Evolutionary conservation across 1,140 invertebrate species (phyloP), one percentile per base, ranked within the genome.

Genomic region (Micrasema longulum): DNA sequence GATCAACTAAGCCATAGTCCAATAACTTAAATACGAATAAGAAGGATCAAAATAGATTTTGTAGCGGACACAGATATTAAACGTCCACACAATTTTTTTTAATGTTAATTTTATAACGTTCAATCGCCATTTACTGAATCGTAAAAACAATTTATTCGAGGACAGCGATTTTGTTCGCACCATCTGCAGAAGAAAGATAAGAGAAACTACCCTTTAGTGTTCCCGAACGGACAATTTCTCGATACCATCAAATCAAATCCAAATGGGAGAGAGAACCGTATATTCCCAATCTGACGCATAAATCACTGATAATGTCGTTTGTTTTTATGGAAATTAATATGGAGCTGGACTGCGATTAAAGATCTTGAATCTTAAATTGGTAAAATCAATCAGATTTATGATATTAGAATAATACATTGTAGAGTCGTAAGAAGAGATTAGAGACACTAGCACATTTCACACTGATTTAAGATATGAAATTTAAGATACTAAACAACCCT

Each of bases 91-190:
- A 11, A 52, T 3, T 52, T 7, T 22, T 23, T 7, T 60, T 60
- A 11, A 60, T 41, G 35, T 60, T 60, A 60, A 60, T 41, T 60
- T 60, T 38, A 60, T 38, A 60, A 38, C 55, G 55, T 60, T 35
- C 53, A 2, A 57, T 57, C 31, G 53, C 35, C 53, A n/a, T 57
- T 60, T 60, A 60, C 38, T 38, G 55, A 60, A 60, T 60, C 55
- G 55, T 41, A 60, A 60, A 60, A 60, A 60, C 55, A 60, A 60
- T 60, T 60, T 60, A 60, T 60, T 60, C 55, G 31, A 22, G 35
- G 14, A 60, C 31, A 60, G 18, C 31, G 16, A 60, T 38, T 60
- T 60, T 60, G 55, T 60, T 60, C 55, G 12, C 55, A 60, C n/a
- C 55, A 38, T 60, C 55, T 60, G 55, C 16, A 20, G 55, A 14